A percentile compares a stretch with the other conserved stretches of the same genome.
Conservation (phyloP, 92 coral and sea anemone species). For the Porites evermanni region DNA sequence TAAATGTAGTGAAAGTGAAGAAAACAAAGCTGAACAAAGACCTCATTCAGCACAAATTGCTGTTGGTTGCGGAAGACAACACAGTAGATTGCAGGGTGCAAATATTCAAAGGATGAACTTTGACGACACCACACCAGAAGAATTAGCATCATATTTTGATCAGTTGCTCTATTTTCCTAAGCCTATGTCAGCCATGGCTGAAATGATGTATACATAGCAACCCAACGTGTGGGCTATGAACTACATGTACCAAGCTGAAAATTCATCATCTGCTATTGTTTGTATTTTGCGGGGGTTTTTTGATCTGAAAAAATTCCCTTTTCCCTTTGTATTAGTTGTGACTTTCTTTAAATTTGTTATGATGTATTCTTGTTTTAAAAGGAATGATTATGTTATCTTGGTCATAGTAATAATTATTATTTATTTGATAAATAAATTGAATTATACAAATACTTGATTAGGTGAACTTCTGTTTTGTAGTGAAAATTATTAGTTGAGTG, state of each 20-base stretch:
- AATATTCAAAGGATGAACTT: constrained; percentile 72
- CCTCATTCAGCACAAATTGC: constrained; percentile 20
- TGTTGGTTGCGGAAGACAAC: constrained; percentile 90
- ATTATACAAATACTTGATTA: too few species aligned
- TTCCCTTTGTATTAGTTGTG: too few species aligned
- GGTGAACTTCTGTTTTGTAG: too few species aligned
- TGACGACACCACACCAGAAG: constrained; percentile 98
- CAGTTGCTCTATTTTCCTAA: constrained; percentile 94
- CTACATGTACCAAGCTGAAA: background rate
- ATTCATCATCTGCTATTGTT: background rate
- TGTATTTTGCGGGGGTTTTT: too few species aligned
- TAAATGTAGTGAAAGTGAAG: constrained; percentile 9
- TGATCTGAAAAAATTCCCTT: too few species aligned
- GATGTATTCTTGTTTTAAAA: too few species aligned
- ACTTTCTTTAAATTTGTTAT: too few species aligned
- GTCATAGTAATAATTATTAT: too few species aligned
- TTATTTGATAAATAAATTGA: too few species aligned
- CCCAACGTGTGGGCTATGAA: background rate
- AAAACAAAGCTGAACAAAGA: constrained; percentile 5
- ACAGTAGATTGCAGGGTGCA: constrained; percentile 76
- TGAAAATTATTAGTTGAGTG: too few species aligned
- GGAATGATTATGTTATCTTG: too few species aligned
- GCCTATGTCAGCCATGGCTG: constrained; percentile 99
- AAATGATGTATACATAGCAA: constrained; percentile 96
- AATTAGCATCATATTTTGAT: constrained; percentile 97